phyloP scores from a whole-genome alignment of 2,888 invertebrate genomes.

The Lasioglossum zephyrum region DNA sequence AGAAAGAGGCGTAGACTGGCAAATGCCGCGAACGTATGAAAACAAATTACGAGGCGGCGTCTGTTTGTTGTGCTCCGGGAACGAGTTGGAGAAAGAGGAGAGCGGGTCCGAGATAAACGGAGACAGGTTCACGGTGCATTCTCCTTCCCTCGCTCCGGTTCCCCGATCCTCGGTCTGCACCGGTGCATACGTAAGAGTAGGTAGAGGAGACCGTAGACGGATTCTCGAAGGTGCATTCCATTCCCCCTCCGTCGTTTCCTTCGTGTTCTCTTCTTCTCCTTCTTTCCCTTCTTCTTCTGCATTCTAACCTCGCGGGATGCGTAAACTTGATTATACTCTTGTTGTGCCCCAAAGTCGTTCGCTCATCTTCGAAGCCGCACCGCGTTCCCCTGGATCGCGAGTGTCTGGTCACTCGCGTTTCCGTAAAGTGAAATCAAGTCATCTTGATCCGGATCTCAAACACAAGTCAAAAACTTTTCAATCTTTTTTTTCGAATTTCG shows the following conservation, averaged over 20 bases:
- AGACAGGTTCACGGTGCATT: constrained; percentile 37
- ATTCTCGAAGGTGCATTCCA: constrained; percentile 72
- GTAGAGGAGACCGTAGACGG: constrained; percentile 68
- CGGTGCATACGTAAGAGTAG: constrained; percentile 69
- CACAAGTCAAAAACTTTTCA: neutral
- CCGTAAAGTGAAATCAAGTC: neutral
- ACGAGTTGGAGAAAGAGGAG: constrained; percentile 46
- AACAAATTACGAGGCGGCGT: constrained; percentile 83
- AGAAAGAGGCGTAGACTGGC: constrained; percentile 75
- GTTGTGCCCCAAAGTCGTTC: constrained; percentile 25
- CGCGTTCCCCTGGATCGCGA: neutral
- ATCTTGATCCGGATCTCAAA: neutral
- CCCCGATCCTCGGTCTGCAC: constrained; percentile 49
- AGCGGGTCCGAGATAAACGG: constrained; percentile 28
- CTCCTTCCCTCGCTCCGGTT: constrained; percentile 53
- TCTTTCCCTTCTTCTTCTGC: constrained; percentile 49
- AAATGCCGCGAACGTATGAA: constrained; percentile 81
- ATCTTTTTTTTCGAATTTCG: neutral
- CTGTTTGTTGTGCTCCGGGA: constrained; percentile 80
- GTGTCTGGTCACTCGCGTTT: neutral
- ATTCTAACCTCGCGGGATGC: constrained; percentile 52
- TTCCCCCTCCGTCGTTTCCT: constrained; percentile 56
- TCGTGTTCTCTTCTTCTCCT: constrained; percentile 39
- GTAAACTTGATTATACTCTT: constrained; percentile 53
- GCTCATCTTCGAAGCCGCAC: constrained; percentile 6